phyloP scores from a whole-genome alignment of 2,113 vertebrate species.

The cattle (Bos taurus) region ARS-UCD2.0 NC_037354.1:42351001-42351500 shows the following conservation, averaged over 20 bases:
- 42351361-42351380: neutral
- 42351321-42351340: neutral
- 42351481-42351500: too few relatives aligned
- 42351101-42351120: neutral
- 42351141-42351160: neutral
- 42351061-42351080: neutral
- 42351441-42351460: too few relatives aligned
- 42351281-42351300: neutral
- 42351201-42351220: neutral
- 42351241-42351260: neutral
- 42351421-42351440: too few relatives aligned
- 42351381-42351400: too few relatives aligned
- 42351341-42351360: neutral
- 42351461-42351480: too few relatives aligned
- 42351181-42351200: accelerated
- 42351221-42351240: neutral
- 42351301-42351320: neutral
- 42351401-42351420: too few relatives aligned
- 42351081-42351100: neutral
- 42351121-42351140: too few relatives aligned
- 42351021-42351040: neutral
- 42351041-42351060: neutral
- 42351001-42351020: neutral
- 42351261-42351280: neutral
- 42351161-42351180: neutral